phyloP scores from a whole-genome alignment of 2,797 vertebrate genomes.

The Sebastes flavidus region DNA sequence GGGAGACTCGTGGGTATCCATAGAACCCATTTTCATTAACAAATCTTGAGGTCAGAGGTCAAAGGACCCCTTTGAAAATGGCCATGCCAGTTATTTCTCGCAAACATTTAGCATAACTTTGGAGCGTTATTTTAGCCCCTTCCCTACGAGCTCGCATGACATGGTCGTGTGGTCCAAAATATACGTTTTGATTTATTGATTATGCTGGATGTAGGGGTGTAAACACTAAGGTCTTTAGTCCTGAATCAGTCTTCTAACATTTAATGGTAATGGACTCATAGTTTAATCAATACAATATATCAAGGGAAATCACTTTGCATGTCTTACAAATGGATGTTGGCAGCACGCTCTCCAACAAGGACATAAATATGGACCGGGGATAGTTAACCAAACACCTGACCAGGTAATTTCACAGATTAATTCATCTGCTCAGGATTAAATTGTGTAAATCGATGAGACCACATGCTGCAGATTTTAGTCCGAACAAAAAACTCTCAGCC shows the following conservation, averaged over 20 bases:
- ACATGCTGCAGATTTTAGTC: neutral
- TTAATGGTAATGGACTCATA: neutral
- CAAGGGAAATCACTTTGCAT: neutral
- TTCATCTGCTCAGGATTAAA: neutral
- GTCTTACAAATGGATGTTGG: conserved; percentile 17
- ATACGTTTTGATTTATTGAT: neutral
- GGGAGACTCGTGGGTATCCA: too few species aligned
- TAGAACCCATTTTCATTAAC: too few species aligned
- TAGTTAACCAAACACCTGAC: neutral
- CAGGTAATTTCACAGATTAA: conserved; percentile 13
- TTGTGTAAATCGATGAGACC: conserved; percentile 8
- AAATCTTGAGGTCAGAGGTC: too few species aligned
- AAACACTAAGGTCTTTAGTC: neutral
- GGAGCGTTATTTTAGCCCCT: too few species aligned
- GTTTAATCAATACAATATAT: conserved; percentile 8
- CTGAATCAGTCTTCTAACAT: neutral
- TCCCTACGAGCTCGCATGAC: too few species aligned
- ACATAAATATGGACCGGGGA: neutral
- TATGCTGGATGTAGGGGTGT: neutral
- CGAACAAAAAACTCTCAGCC: neutral
- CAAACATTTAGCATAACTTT: too few species aligned
- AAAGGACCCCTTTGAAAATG: too few species aligned
- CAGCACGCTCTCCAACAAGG: neutral
- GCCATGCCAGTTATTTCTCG: too few species aligned
- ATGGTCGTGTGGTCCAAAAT: neutral